These are phyloP conservation scores for Cisticola juncidis DNA, from an alignment of 2,113 vertebrate genomes.

Conservation along the genomic window DNA sequence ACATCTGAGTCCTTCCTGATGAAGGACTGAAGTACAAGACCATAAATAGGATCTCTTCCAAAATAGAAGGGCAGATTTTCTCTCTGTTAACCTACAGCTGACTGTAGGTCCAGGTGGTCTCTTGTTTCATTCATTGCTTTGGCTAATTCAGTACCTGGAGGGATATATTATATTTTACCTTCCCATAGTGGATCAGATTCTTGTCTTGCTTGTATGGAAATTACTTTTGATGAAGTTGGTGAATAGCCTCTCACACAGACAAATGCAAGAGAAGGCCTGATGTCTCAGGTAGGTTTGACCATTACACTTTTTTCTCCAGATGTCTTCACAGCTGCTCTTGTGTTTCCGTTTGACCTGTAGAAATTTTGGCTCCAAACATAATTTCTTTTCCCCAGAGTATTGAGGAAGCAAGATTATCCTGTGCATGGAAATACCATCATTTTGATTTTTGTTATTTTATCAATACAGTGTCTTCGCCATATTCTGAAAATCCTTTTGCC, in stretches of 20 bases:
- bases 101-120: neutral
- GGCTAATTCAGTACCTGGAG: neutral
- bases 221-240: neutral
- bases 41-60: neutral
- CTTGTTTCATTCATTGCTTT: neutral
- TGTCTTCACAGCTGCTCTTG: neutral
- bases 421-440: neutral
- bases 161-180: neutral
- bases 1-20: neutral
- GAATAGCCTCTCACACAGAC: neutral
- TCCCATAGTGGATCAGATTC: neutral
- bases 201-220: neutral
- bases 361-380: neutral
- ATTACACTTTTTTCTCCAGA: neutral
- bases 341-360: neutral
- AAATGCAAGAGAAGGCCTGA: neutral
- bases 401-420: neutral
- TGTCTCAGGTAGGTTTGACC: neutral
- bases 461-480: neutral
- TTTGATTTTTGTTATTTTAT: neutral
- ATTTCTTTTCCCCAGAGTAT: neutral
- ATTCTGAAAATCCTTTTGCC: neutral
- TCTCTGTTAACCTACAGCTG: neutral
- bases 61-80: neutral
- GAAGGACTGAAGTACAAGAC: neutral